Evolutionary conservation across 2,797 vertebrate species (phyloP), one percentile per base, ranked within the genome.

Genomic region (Leptatherina wallacei): DNA sequence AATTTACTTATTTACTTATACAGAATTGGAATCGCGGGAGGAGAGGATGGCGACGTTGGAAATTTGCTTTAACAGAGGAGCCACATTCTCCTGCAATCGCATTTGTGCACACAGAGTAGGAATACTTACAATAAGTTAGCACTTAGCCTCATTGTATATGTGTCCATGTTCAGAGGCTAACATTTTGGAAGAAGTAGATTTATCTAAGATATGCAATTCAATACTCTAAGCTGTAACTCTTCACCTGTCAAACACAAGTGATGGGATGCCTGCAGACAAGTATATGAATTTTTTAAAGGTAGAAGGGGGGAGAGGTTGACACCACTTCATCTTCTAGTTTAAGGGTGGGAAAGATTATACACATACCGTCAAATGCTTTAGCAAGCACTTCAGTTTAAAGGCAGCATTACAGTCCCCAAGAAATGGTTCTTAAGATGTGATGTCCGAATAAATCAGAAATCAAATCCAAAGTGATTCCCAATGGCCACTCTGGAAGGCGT

Each of bases 391-490:
- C 10, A 12, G 6, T 47, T 35, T 63, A 40, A 63, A 47, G 54
- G 42, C 27, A 11, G 55, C 32, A 20, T 24, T 0, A 13, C 14
- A 18, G 58, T 52, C 62, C 40, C 58, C 51, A 42, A 35, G 59
- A 67, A 52, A 56, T 3, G 24, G 62, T 64, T 72, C 51, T 59
- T 36, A 71, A 71, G 44, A 72, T 38, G 35, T 42, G 27, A 59
- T 44, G 75, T 72, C 64, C 14, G 24, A 68, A 32, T 38, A 38
- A n/a, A 56, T 67, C 33, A 63, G 64, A 44, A 57, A 58, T 68
- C 59, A 62, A 44, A 68, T 49, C 60, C 52, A 49, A 24, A 54
- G 52, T 27, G 4, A n/a, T 22, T 30, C 69, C 59, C 75, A 57
- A 0, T 0, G 11, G 58, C 24, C 51, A 51, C 51, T 24, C 33